phyloP scores from a whole-genome alignment of 2,888 invertebrate genomes.

The Cancer borealis region DNA sequence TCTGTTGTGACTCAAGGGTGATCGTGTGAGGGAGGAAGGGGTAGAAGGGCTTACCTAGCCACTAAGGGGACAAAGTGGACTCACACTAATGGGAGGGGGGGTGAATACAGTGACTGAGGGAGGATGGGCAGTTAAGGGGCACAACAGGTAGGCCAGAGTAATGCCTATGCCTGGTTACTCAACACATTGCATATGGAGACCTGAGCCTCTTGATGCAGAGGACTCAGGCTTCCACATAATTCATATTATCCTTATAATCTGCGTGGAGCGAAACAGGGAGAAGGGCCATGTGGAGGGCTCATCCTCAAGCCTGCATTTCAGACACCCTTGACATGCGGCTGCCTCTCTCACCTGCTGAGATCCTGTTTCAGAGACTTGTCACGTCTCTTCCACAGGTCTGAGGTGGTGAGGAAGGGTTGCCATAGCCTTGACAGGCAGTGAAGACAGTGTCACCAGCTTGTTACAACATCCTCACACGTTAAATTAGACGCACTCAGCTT shows the following conservation, averaged over 20 bases:
- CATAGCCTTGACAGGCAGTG: constrained; percentile 36
- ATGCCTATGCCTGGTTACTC: constrained; percentile 54
- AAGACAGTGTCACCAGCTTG: constrained; percentile 42
- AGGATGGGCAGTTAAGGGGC: constrained; percentile 57
- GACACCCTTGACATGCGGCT: constrained; percentile 48
- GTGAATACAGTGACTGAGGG: constrained; percentile 39
- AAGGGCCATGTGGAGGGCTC: constrained; percentile 69
- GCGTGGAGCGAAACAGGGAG: constrained; percentile 67
- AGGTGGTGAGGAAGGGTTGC: constrained; percentile 30
- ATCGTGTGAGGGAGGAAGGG: constrained; percentile 55
- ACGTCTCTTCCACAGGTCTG: neutral
- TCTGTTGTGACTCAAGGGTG: constrained; percentile 65
- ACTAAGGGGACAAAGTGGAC: constrained; percentile 52
- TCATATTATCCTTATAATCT: constrained; percentile 45
- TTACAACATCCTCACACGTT: neutral
- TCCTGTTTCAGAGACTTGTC: neutral
- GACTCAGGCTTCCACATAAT: constrained; percentile 60
- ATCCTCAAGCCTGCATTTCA: constrained; percentile 63
- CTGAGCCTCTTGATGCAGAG: constrained; percentile 36
- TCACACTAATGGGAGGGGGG: constrained; percentile 61
- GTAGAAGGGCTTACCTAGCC: constrained; percentile 61
- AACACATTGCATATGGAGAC: constrained; percentile 52
- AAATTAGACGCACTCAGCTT: constrained; percentile 7
- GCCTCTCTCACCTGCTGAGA: neutral
- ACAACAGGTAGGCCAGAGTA: constrained; percentile 60